Base-by-base conservation (phyloP, 2,113 vertebrate genomes). In the Nerophis ophidion region DNA sequence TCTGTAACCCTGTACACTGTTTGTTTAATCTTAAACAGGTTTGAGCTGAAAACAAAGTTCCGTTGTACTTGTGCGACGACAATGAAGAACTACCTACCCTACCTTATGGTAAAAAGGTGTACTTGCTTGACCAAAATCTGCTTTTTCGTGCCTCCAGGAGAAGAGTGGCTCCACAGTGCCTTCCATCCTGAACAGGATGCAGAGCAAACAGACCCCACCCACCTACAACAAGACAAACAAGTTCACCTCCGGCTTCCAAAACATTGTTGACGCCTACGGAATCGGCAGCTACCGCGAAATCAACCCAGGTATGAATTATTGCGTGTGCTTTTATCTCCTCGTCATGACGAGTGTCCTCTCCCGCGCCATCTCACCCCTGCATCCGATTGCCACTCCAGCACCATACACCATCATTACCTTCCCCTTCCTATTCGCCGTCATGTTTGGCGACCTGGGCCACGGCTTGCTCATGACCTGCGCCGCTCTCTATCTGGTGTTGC, bases 201-300 rank as follows among this genome's bases (percentile, higher is more conserved):
- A 98, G 80, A 94, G 93, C 64, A 98, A 92, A 59, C 96, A 98
- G 87, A 98, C 94, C 2, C 95, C 96, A 0, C 97, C 97, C 49
- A 99, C 97, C 0, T 98, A 91, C 65, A 99, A 99, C 86, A 97
- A 96, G 88, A 99, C 97, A 4, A 99, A 97, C 84, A 99, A 98
- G 82, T 98, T 99, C 84, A 98, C 96, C 4, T 91, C 82, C 1
- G 97, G 97, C 66, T 99, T 99, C 75, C 97, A 99, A 79, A 98
- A 93, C 86, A 94, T 99, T 0, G 97, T 99, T 40, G 96, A 99
- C 57, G 95, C 97, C 42, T 99, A 98, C 0, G 97, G 97, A 42
- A 97, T 99, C 36, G 92, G 97, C 68, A 98, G 80, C 17, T 99
- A 99, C 26, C 88, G 97, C 14, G 97, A 99, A 75, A 98, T 99